Conservation (phyloP, 2,797 vertebrate species). For the Paedocypris micromegethes region DNA sequence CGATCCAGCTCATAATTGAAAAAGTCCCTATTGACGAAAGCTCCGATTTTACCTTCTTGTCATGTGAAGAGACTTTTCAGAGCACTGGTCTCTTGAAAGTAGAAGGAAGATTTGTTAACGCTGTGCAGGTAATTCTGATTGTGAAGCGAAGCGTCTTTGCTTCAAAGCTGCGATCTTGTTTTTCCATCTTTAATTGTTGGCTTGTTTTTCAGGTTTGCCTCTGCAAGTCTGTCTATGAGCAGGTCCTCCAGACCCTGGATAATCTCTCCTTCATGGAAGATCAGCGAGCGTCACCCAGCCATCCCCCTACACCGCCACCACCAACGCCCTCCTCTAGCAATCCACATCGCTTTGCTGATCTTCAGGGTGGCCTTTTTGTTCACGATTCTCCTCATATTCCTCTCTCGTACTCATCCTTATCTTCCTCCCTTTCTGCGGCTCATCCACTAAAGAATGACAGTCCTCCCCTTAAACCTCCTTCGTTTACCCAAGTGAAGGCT, state of each 20-base stretch:
- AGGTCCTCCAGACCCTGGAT: conserved; percentile 93
- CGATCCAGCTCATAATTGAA: conserved; percentile 89
- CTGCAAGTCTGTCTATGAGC: conserved; percentile 93
- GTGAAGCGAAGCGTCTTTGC: not conserved
- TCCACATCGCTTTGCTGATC: conserved; percentile 71
- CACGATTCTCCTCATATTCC: conserved; percentile 66
- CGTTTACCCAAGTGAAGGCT: conserved; percentile 89
- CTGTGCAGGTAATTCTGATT: conserved; percentile 80
- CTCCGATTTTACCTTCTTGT: conserved; percentile 67
- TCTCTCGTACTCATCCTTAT: conserved; percentile 57
- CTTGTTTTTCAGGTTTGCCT: conserved; percentile 79
- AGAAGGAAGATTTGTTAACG: conserved; percentile 88
- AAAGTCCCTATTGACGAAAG: conserved; percentile 78
- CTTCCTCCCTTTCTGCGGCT: conserved; percentile 61
- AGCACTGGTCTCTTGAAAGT: conserved; percentile 81
- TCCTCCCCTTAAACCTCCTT: conserved; percentile 50
- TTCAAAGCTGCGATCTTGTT: conserved; percentile 4
- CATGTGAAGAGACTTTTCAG: conserved; percentile 71
- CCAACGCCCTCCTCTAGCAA: conserved; percentile 68
- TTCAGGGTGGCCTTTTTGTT: conserved; percentile 79
- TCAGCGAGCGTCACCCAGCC: conserved; percentile 56
- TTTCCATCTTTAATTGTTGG: not conserved
- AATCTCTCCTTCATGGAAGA: conserved; percentile 88
- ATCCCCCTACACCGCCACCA: conserved; percentile 68
- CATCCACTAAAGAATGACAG: conserved; percentile 63